phyloP scores from a whole-genome alignment of 2,797 vertebrate genomes.

The Centroberyx gerrardi region DNA sequence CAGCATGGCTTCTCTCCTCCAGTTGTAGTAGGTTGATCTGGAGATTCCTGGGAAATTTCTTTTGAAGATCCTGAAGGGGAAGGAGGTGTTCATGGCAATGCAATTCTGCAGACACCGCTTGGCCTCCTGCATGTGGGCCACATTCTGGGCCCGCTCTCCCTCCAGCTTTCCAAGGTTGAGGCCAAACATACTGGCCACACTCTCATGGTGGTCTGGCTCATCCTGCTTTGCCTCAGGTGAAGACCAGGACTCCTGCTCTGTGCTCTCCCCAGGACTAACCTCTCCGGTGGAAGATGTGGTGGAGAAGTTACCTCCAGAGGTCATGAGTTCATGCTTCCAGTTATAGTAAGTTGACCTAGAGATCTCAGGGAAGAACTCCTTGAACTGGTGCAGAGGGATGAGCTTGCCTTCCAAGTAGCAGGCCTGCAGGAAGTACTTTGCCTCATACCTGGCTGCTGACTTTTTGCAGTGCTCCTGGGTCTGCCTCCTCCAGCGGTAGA shows the following conservation, averaged over 20 bases:
- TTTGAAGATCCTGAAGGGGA: slow-evolving; percentile 95
- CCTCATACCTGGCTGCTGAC: slow-evolving; percentile 92
- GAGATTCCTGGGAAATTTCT: slow-evolving; percentile 94
- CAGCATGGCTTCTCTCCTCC: slow-evolving; percentile 94
- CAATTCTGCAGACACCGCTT: slow-evolving; percentile 93
- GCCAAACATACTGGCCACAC: slow-evolving; percentile 78
- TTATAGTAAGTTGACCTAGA: slow-evolving; percentile 96
- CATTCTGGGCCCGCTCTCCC: slow-evolving; percentile 79
- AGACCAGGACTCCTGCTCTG: slow-evolving; percentile 85
- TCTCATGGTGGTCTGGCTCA: slow-evolving; percentile 69
- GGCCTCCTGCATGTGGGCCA: slow-evolving; percentile 92
- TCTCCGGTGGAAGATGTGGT: slow-evolving; percentile 78
- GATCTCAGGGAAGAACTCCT: slow-evolving; percentile 93
- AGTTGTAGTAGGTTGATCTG: slow-evolving; percentile 97
- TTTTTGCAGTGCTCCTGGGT: slow-evolving; percentile 92
- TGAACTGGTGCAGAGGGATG: slow-evolving; percentile 92
- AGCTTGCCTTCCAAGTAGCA: slow-evolving; percentile 90
- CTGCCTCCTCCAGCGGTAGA: slow-evolving; percentile 96
- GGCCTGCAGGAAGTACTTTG: slow-evolving; percentile 94
- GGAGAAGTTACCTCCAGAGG: slow-evolving; percentile 79
- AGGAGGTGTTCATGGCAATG: slow-evolving; percentile 91
- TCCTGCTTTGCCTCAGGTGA: slow-evolving; percentile 79
- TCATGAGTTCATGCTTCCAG: slow-evolving; percentile 95
- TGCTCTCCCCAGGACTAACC: slow-evolving; percentile 80
- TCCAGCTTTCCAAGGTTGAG: slow-evolving; percentile 71